Base-by-base conservation (phyloP, 2,797 vertebrate genomes). In the Emys orbicularis region DNA sequence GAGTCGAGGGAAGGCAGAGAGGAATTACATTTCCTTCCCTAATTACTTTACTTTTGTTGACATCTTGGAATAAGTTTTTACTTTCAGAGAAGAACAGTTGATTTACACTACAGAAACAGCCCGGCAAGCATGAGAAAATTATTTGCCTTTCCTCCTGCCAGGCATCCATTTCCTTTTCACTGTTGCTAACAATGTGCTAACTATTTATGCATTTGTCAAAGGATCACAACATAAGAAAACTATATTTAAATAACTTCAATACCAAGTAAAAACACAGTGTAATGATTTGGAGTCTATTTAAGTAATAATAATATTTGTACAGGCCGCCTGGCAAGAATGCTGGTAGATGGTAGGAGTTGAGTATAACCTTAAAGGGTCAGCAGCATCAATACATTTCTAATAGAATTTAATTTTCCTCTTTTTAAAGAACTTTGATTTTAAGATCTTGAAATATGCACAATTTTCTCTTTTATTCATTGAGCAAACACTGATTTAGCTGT, bases 141-240 rank as follows among this genome's bases (percentile, higher is more conserved):
- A 96, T 97, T 97, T 97, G 96, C 95, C 91, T 95, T 97, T 97
- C 97, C 96, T 96, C 96, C 91, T 95, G 96, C 96, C 94, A 90
- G 84, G 92, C 94, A 93, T 94, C 92, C 93, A 97, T 96, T 97
- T 98, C 97, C 97, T 98, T 95, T 97, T 92, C 94, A 92, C 88
- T 29, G 81, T 47, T 88, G 94, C 94, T 97, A 97, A 97, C 96
- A 98, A 98, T 97, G 96, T 87, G 41, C 92, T 95, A 97, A 97
- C 97, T 95, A 97, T 98, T 97, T 96, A 96, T 97, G 97, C 96
- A 12, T 96, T 97, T 97, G 96, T 96, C 95, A 96, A 93, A 97
- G 93, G 91, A 96, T 90, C 77, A 90, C 84, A 88, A 34, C 91
- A 81, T 83, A 96, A 96, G 94, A 97, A 97, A 97, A 96, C 95